Conservation (phyloP, 2,797 vertebrate genomes). For the Cuculus canorus region DNA sequence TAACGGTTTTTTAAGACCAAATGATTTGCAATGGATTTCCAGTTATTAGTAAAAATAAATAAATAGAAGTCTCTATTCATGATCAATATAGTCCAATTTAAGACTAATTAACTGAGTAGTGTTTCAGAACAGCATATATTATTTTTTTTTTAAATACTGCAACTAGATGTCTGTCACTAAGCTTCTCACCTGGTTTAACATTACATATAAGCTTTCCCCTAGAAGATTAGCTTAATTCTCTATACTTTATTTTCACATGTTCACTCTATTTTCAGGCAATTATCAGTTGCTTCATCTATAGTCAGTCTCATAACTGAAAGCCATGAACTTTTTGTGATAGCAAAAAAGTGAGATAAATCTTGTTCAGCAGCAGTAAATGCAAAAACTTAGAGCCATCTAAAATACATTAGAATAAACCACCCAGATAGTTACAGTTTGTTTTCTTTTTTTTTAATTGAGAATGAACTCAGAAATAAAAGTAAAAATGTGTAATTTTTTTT, state of each 20-base stretch:
- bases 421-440: not conserved
- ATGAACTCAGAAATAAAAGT: not conserved
- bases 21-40: not conserved
- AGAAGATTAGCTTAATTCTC: not conserved
- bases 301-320: not conserved
- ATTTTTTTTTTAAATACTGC: not conserved
- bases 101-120: not conserved
- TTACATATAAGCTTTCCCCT: not conserved
- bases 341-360: constrained; percentile 5
- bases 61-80: not conserved
- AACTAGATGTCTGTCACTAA: not conserved
- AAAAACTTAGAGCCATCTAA: not conserved
- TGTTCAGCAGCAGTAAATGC: not conserved
- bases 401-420: not conserved
- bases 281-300: not conserved
- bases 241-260: not conserved
- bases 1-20: not conserved
- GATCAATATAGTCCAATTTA: not conserved
- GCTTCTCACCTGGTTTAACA: not conserved
- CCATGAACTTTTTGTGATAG: not conserved
- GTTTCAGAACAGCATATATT: not conserved
- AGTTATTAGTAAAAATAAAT: not conserved
- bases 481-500: not conserved
- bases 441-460: not conserved
- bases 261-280: not conserved